Evolutionary conservation across 1,140 invertebrate genomes (phyloP).

Genomic region (Panulirus ornatus): DNA sequence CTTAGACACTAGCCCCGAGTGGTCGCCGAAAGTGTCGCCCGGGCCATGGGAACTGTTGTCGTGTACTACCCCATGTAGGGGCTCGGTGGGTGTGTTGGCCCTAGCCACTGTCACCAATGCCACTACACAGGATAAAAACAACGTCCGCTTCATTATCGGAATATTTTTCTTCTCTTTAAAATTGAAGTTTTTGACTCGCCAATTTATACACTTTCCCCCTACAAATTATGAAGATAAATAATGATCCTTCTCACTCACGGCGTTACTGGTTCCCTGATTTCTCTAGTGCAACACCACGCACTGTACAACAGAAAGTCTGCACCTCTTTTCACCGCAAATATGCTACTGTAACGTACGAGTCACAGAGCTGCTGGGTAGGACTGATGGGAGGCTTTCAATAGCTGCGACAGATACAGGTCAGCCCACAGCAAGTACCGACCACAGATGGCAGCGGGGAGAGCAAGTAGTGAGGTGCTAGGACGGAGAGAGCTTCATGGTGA

Average conservation of each 20-base stretch:
- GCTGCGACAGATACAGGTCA: not conserved
- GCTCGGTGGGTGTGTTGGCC: conserved; percentile 39
- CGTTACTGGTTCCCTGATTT: not conserved
- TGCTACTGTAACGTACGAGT: not conserved
- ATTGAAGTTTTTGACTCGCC: not conserved
- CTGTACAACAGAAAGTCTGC: not conserved
- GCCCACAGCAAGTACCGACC: not conserved
- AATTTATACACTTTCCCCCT: not conserved
- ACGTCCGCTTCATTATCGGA: not conserved
- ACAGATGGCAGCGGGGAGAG: not conserved
- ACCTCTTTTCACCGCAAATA: conserved; percentile 15
- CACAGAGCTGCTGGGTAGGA: not conserved
- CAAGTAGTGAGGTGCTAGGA: not conserved
- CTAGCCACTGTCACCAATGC: not conserved
- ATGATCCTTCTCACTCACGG: not conserved
- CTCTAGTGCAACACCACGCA: not conserved
- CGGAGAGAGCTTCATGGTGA: not conserved
- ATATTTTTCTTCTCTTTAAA: not conserved
- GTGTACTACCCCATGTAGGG: not conserved
- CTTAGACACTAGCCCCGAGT: not conserved
- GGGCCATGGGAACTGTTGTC: not conserved
- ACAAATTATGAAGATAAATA: not conserved
- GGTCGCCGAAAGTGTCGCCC: not conserved
- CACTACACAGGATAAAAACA: not conserved
- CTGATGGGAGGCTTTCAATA: not conserved